Evolutionary conservation across 2,113 vertebrate genomes (phyloP).

Genomic region (Erythrocercus mccallii): DNA sequence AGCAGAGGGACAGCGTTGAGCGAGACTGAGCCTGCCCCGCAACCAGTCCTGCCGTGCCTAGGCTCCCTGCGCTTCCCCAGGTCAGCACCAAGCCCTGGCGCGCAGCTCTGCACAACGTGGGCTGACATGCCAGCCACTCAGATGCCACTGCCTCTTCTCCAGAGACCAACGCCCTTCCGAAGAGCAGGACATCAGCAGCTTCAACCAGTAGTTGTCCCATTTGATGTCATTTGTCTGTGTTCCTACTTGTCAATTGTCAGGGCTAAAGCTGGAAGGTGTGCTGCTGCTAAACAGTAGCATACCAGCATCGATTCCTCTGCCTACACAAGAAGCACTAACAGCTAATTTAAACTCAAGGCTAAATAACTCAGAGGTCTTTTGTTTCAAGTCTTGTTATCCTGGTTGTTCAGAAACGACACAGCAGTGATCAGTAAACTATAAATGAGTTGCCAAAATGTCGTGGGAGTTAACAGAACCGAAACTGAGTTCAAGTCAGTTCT

Average conservation of each 20-base stretch:
- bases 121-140: accelerated
- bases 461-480: background rate
- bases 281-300: background rate
- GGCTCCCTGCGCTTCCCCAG: background rate
- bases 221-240: background rate
- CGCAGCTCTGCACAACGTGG: background rate
- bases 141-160: background rate
- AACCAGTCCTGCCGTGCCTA: background rate
- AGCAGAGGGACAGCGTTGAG: background rate
- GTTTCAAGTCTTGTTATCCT: background rate
- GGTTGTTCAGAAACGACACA: background rate
- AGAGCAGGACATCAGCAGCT: accelerated
- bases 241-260: background rate
- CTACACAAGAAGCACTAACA: background rate
- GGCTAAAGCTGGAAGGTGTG: background rate
- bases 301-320: background rate
- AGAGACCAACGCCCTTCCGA: accelerated
- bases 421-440: background rate
- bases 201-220: accelerated
- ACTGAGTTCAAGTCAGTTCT: background rate
- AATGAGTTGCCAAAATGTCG: accelerated
- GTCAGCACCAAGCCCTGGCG: accelerated
- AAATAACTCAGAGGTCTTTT: background rate
- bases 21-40: background rate
- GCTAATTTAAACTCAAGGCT: background rate